Evolutionary conservation across 2,113 vertebrate species (phyloP).

Genomic region (Dascyllus trimaculatus): DNA sequence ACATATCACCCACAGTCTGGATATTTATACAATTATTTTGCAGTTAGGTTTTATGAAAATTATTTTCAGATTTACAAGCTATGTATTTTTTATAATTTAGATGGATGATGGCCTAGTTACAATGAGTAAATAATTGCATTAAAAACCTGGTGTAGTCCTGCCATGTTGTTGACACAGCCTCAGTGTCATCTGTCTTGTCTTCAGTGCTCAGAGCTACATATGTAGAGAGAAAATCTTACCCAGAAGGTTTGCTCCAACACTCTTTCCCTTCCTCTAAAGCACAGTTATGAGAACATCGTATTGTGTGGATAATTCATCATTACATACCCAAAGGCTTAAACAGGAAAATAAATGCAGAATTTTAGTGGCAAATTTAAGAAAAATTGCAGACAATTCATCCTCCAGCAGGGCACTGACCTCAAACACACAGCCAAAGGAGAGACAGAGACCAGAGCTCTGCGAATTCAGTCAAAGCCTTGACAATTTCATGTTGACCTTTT

Average conservation of each 20-base stretch:
- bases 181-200: too few relatives aligned
- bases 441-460: constrained; percentile 40
- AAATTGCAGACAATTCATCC: constrained; percentile 34
- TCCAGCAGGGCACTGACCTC: constrained; percentile 40
- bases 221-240: neutral
- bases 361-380: neutral
- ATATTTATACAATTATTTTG: constrained; percentile 19
- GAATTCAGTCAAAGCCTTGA: constrained; percentile 51
- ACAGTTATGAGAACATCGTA: neutral
- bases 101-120: neutral
- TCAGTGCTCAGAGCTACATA: neutral
- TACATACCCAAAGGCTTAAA: neutral
- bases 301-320: neutral
- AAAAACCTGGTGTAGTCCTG: neutral
- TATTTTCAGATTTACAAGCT: neutral
- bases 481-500: constrained; percentile 53
- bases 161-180: neutral
- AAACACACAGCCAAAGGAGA: constrained; percentile 26
- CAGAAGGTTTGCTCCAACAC: neutral
- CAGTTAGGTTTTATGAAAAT: constrained; percentile 16
- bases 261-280: neutral
- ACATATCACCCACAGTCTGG: constrained; percentile 4
- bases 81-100: neutral
- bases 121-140: neutral
- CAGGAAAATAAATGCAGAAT: constrained; percentile 12